phyloP scores from a whole-genome alignment of 1,140 invertebrate species.

The Drosophila biarmipes region DNA sequence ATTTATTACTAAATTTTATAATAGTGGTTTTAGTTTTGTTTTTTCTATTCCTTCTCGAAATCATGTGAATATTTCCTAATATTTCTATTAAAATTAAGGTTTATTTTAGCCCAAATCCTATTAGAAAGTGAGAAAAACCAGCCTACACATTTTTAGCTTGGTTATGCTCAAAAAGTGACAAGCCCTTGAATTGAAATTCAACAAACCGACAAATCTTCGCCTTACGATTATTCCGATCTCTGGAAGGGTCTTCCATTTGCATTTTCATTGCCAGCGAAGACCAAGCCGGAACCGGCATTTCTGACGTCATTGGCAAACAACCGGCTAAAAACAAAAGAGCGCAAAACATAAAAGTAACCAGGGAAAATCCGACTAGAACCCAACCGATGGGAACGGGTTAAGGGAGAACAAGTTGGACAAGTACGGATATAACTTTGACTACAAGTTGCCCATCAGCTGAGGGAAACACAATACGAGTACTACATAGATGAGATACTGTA shows the following conservation, averaged over 20 bases:
- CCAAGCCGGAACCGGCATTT: slow-evolving; percentile 41
- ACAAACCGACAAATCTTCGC: not conserved
- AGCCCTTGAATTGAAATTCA: not conserved
- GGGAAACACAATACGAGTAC: slow-evolving; percentile 13
- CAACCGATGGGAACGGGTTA: slow-evolving; percentile 31
- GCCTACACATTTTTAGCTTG: not conserved
- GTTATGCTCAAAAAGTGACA: not conserved
- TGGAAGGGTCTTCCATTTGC: slow-evolving; percentile 16
- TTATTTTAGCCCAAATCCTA: too few relatives aligned
- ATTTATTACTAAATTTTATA: too few relatives aligned
- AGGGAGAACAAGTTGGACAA: slow-evolving; percentile 44
- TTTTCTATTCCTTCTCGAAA: too few relatives aligned
- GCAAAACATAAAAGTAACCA: slow-evolving; percentile 13
- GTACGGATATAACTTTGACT: slow-evolving; percentile 18
- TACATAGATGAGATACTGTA: not conserved
- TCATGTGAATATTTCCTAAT: too few relatives aligned
- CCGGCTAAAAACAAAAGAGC: slow-evolving; percentile 30
- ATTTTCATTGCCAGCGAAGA: slow-evolving; percentile 27
- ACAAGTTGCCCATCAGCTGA: slow-evolving; percentile 12
- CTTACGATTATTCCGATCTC: slow-evolving; percentile 8
- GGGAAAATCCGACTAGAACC: slow-evolving; percentile 38
- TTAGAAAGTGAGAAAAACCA: not conserved
- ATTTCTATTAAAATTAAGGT: too few relatives aligned
- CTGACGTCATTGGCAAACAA: slow-evolving; percentile 41
- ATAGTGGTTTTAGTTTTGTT: too few relatives aligned